Base-by-base conservation (phyloP, 2,113 vertebrate genomes). In the Chascanopsetta lugubris region DNA sequence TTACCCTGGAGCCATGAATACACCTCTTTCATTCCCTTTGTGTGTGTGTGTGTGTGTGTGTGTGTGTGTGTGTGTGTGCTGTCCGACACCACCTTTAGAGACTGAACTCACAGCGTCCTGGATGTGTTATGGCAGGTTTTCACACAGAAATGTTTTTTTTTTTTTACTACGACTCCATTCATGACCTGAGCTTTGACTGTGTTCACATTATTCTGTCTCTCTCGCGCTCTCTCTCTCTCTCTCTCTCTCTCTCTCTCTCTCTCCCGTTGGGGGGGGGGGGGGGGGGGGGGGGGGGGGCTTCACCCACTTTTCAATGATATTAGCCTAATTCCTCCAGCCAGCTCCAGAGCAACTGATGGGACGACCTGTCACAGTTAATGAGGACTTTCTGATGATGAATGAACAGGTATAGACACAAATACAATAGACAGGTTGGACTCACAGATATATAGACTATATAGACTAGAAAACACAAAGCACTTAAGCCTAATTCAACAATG, bases 1-100 rank as follows among this genome's bases (percentile, higher is more conserved):
- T 78, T 40, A 74, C 60, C 79, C 47, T 55, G 29, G 55, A 57
- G 85, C 65, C 42, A 80, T 87, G 79, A 90, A 87, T 90, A 64
- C 2, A 1, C 61, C 60, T 79, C 85, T 86, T 91, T 89, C 84
- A 90, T 65, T 75, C 36, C 32, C 62, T 43, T 56, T 13, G 49
- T 57, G 56, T n/a, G n/a, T n/a, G n/a, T n/a, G n/a, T n/a, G n/a
- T n/a, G n/a, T n/a, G n/a, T n/a, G n/a, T n/a, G n/a, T 13, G 49
- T 57, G 56, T n/a, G n/a, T n/a, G n/a, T n/a, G n/a, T n/a, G n/a
- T n/a, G n/a, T n/a, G n/a, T 59, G 63, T 66, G 51, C 56, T 60
- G 57, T 68, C 73, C 62, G 72, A 63, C 24, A 55, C 55, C 61
- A n/a, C 72, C 68, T 82, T 38, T 40, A 58, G 46, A 56, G 48